These are phyloP conservation scores for Tryphoninae sp. DNA, from an alignment of 2,888 invertebrate genomes.

Conservation along the genomic window DNA sequence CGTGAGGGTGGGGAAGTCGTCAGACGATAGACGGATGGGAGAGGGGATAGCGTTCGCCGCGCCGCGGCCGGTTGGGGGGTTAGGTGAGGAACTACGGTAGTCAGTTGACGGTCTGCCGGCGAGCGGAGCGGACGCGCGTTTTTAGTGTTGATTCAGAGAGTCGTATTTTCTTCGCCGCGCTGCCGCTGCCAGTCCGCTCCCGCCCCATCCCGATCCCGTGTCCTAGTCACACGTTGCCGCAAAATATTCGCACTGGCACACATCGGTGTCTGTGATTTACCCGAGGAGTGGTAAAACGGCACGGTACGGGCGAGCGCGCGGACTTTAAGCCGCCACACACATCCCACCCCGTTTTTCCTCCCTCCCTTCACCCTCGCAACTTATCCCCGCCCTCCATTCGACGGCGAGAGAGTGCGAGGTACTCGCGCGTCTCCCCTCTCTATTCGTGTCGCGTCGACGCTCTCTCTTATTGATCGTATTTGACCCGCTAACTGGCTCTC, in stretches of 20 bases:
- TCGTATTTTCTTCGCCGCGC: conserved; percentile 21
- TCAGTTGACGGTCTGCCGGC: conserved; percentile 80
- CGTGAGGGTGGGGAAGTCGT: not conserved
- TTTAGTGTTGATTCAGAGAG: conserved; percentile 53
- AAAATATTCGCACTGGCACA: conserved; percentile 57
- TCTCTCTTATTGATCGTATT: conserved; percentile 78
- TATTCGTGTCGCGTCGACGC: conserved; percentile 62
- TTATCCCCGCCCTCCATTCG: conserved; percentile 29
- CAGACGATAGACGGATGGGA: not conserved
- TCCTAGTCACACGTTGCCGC: conserved; percentile 40
- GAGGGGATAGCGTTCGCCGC: not conserved
- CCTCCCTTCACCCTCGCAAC: conserved; percentile 28
- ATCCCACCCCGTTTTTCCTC: conserved; percentile 15
- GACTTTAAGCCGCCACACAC: conserved; percentile 47
- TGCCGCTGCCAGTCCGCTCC: not conserved
- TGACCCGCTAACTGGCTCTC: conserved; percentile 75
- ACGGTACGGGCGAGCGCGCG: conserved; percentile 44
- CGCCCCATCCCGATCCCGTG: not conserved
- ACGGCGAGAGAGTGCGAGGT: conserved; percentile 25
- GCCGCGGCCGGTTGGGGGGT: not conserved
- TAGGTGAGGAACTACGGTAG: conserved; percentile 75
- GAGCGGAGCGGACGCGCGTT: conserved; percentile 75
- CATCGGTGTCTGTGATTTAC: conserved; percentile 52
- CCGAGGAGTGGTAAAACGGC: conserved; percentile 40
- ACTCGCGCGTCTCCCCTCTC: conserved; percentile 35